phyloP scores from a whole-genome alignment of 2,888 invertebrate species.

The Silvanus unidentatus region DNA sequence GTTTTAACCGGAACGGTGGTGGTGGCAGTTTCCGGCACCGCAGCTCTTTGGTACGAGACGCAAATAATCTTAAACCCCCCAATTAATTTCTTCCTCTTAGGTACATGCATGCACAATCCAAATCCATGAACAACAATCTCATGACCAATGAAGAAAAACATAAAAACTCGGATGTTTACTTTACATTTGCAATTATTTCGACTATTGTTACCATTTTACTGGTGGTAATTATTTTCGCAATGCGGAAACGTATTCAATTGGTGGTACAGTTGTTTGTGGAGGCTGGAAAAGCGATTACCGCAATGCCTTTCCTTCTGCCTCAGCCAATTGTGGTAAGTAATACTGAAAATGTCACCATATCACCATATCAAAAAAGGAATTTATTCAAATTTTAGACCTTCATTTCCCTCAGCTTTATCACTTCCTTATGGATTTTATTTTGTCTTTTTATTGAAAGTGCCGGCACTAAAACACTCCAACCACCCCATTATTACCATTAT shows the following conservation, averaged over 20 bases:
- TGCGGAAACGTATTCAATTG: conserved; percentile 57
- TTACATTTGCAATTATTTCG: conserved; percentile 55
- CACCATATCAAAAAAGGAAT: background rate
- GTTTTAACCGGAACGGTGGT: conserved; percentile 51
- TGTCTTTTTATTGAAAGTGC: conserved; percentile 56
- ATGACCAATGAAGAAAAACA: conserved; percentile 34
- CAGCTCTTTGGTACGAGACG: conserved; percentile 54
- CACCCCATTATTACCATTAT: conserved; percentile 33
- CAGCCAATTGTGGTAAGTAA: conserved; percentile 55
- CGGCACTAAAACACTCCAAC: conserved; percentile 42
- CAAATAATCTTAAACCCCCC: conserved; percentile 9
- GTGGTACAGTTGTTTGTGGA: conserved; percentile 61
- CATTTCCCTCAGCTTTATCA: conserved; percentile 46
- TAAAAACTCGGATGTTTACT: conserved; percentile 36
- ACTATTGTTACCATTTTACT: conserved; percentile 54
- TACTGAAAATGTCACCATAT: background rate
- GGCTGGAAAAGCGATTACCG: conserved; percentile 58
- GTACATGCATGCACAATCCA: too few relatives aligned
- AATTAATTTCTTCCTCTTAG: too few relatives aligned
- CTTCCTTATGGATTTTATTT: conserved; percentile 53
- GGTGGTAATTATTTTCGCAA: conserved; percentile 50
- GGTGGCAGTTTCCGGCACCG: conserved; percentile 51
- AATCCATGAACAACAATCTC: conserved; percentile 20
- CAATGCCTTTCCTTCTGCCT: conserved; percentile 56
- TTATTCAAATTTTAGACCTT: conserved; percentile 30